Base-by-base conservation (phyloP, 2,888 invertebrate genomes). In the Acanthoscelides obtectus region DNA sequence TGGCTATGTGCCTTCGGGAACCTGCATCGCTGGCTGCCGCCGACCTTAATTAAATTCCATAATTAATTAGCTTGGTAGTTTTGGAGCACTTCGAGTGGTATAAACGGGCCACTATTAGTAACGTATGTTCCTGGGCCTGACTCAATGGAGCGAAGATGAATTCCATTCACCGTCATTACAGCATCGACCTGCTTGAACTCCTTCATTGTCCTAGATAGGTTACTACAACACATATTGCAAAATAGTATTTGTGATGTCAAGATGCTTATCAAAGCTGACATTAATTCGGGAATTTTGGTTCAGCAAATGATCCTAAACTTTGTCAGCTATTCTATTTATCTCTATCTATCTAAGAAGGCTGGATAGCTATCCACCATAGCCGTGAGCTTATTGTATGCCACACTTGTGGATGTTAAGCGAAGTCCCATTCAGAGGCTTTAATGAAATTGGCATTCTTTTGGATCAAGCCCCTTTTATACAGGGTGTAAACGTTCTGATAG, bases 41-140 rank as follows among this genome's bases (percentile, higher is more conserved):
- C 45, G 45, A 45, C 45, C 45, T 45, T 45, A 45, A 45, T 45
- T 45, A 45, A 45, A 45, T 45, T 45, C 79, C 73, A 70, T 79
- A 81, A 81, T 81, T 81, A 81, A 81, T 81, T 81, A 80, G 79
- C 77, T 80, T 77, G 76, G 75, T 79, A 79, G 77, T 80, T 80
- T 79, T 80, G 77, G 79, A 79, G 63, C 25, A 70, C 45, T 45
- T 45, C 45, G 45, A 45, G 45, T 45, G 45, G 45, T 45, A 45
- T 45, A 45, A 45, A 45, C 45, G 45, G 45, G 45, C 45, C 45
- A 45, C 45, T 45, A 45, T 45, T 45, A 45, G 8, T 45, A 45
- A 45, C 45, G 45, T 12, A 45, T 45, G 5, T 45, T 20, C 20
- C 8, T 17, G 25, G 0, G 45, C 63, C 68, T 64, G 68, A 66